Evolutionary conservation across 1,140 invertebrate species (phyloP).

Genomic region (Drosophila ogumai): DNA sequence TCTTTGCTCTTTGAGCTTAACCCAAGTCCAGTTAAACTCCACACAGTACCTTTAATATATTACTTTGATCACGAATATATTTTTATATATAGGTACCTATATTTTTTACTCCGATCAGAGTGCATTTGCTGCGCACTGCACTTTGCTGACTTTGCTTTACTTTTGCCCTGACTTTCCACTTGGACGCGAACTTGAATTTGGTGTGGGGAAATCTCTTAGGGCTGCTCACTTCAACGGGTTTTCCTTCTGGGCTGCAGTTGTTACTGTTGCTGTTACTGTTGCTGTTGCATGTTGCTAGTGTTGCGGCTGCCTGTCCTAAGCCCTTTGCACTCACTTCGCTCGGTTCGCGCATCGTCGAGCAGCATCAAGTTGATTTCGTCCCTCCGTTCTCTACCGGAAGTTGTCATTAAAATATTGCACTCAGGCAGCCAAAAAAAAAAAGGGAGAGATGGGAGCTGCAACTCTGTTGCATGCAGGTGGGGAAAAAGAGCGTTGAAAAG

Average conservation of each 20-base stretch:
- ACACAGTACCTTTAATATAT: background rate
- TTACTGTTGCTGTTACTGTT: background rate
- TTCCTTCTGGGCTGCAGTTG: constrained; percentile 17
- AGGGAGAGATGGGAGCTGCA: constrained; percentile 1
- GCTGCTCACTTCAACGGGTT: constrained; percentile 60
- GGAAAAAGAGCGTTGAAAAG: constrained; percentile 2
- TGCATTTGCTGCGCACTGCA: constrained; percentile 40
- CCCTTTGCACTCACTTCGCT: constrained; percentile 38
- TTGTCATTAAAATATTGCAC: constrained; percentile 68
- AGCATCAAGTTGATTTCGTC: constrained; percentile 41
- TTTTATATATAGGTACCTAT: too few species aligned
- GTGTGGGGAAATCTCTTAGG: constrained; percentile 28
- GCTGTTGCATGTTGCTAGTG: background rate
- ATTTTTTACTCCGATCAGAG: background rate
- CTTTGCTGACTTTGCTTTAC: constrained; percentile 48
- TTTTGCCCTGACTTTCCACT: constrained; percentile 22
- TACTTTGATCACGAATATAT: background rate
- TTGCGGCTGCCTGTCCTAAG: constrained; percentile 28
- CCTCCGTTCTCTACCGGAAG: constrained; percentile 5
- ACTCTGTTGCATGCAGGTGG: constrained; percentile 56
- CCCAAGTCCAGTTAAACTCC: background rate
- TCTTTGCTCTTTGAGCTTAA: background rate
- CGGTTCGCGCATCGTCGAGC: constrained; percentile 49
- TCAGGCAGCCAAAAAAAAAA: constrained; percentile 39
- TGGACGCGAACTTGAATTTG: background rate